Evolutionary conservation across 2,113 vertebrate species (phyloP).

Genomic region (Cyanoderma ruficeps): DNA sequence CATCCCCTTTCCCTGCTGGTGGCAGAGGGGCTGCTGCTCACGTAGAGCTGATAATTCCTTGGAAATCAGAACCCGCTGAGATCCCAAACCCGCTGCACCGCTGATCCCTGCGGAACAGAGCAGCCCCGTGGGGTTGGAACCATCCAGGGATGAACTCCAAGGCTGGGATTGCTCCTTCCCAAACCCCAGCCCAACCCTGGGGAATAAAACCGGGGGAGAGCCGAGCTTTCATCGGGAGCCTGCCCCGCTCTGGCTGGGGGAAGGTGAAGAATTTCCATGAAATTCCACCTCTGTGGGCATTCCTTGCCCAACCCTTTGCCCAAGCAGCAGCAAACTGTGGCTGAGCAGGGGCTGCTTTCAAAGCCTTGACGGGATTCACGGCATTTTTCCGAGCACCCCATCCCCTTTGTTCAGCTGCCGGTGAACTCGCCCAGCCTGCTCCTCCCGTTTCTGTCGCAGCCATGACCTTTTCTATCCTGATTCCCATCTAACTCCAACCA

Average conservation of each 20-base stretch:
- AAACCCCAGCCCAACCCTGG: background rate
- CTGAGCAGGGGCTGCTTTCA: conserved; percentile 30
- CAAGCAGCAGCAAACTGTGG: background rate
- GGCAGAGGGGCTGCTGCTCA: background rate
- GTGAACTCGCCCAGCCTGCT: background rate
- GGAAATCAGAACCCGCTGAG: background rate
- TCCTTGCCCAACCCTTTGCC: conserved; percentile 15
- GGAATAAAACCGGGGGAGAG: background rate
- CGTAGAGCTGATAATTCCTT: accelerated
- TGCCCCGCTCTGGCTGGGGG: background rate
- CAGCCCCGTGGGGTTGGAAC: background rate
- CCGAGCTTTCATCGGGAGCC: background rate
- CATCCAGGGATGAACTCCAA: background rate
- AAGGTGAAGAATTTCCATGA: conserved; percentile 29
- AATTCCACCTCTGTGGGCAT: conserved; percentile 45
- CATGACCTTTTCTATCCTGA: conserved; percentile 40
- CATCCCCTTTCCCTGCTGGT: background rate
- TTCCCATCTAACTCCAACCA: background rate
- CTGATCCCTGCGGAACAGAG: background rate
- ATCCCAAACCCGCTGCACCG: background rate
- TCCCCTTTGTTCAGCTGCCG: conserved; percentile 15
- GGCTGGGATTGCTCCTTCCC: background rate
- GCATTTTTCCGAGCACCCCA: background rate
- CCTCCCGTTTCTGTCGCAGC: background rate
- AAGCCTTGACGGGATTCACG: background rate